Percentiles rank a stretch among this genome's conserved stretches.
Evolutionary conservation across 1,140 invertebrate species (phyloP).

Genomic region (Rhagoletis zephyria): DNA sequence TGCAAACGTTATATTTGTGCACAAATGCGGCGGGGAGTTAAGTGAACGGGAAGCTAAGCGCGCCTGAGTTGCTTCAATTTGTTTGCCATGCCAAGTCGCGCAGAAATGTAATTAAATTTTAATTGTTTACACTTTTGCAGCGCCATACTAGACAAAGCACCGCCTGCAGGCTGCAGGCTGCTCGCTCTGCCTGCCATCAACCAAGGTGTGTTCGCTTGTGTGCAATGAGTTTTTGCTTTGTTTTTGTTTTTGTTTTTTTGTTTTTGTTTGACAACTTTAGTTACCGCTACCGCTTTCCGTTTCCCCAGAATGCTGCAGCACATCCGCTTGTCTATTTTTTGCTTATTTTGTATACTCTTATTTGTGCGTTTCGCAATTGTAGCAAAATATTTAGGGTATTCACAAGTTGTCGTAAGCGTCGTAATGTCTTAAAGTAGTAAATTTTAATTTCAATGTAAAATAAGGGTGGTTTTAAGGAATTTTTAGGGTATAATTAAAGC

Average conservation of each 20-base stretch:
- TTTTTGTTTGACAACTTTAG: slow-evolving; percentile 29
- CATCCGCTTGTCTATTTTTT: slow-evolving; percentile 30
- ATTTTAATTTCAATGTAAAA: too few relatives aligned
- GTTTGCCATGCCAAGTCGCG: slow-evolving; percentile 32
- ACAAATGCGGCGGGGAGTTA: too few relatives aligned
- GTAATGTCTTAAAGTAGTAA: too few relatives aligned
- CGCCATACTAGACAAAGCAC: background rate
- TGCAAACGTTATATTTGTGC: background rate
- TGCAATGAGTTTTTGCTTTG: background rate
- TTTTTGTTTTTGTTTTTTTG: background rate
- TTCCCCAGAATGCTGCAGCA: background rate
- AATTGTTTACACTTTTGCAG: slow-evolving; percentile 50
- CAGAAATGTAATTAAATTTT: slow-evolving; percentile 52
- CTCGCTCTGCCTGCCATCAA: background rate
- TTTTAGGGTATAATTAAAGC: too few relatives aligned
- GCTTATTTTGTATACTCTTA: slow-evolving; percentile 13
- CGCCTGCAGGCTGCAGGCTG: slow-evolving; percentile 12
- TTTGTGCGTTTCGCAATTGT: background rate
- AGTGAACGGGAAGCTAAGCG: background rate
- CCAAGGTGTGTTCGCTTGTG: background rate
- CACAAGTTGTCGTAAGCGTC: too few relatives aligned
- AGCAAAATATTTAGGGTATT: background rate
- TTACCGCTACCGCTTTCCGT: background rate
- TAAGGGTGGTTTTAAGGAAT: too few relatives aligned
- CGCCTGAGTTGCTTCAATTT: slow-evolving; percentile 4